Conservation (phyloP, 2,888 invertebrate species). For the Drosophila antonietae region DNA sequence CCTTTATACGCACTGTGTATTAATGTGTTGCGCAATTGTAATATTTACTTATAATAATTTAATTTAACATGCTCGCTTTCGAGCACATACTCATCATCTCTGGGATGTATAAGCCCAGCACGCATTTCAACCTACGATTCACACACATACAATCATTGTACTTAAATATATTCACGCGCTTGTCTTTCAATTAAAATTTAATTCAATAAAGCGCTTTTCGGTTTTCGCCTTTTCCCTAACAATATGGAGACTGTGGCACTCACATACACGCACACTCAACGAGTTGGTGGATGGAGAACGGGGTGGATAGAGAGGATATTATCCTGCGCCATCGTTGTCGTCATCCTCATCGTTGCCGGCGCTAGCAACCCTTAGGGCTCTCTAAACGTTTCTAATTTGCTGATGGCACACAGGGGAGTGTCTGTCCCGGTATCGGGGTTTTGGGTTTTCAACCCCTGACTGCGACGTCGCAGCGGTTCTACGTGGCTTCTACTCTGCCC, state of each 20-base stretch:
- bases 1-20: neutral
- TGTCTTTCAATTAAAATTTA: slow-evolving; percentile 77
- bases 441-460: slow-evolving; percentile 49
- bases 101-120: neutral
- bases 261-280: neutral
- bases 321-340: slow-evolving; percentile 48
- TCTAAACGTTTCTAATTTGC: slow-evolving; percentile 81
- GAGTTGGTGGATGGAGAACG: slow-evolving; percentile 15
- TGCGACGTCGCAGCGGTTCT: neutral
- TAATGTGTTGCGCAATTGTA: neutral
- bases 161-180: slow-evolving; percentile 64
- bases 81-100: neutral
- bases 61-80: neutral
- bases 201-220: slow-evolving; percentile 72
- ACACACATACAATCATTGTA: neutral
- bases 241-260: slow-evolving; percentile 48
- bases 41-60: slow-evolving; percentile 11
- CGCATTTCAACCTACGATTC: neutral
- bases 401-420: slow-evolving; percentile 82
- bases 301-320: neutral
- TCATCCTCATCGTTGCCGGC: slow-evolving; percentile 34
- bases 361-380: slow-evolving; percentile 44
- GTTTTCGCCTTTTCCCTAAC: slow-evolving; percentile 36
- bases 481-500: slow-evolving; percentile 19
- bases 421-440: slow-evolving; percentile 24